phyloP scores from a whole-genome alignment of 2,888 invertebrate genomes.

The Clepsis dumicolana region DNA sequence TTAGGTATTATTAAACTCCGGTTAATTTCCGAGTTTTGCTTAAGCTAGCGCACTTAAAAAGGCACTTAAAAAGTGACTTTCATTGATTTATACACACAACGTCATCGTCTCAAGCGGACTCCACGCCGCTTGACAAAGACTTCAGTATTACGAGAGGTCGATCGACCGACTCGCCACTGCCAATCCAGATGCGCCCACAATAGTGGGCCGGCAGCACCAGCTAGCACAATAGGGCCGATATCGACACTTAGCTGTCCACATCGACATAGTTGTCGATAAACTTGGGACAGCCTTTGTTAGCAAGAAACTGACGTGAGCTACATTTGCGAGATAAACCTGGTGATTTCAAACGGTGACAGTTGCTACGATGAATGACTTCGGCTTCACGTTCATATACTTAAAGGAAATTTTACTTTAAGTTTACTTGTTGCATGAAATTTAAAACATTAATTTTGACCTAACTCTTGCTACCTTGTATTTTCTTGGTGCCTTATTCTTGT shows the following conservation, averaged over 20 bases:
- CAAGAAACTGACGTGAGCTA: constrained; percentile 44
- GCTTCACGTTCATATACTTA: background rate
- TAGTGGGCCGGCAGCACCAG: constrained; percentile 41
- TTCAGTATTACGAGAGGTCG: constrained; percentile 30
- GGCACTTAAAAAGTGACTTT: too few species aligned
- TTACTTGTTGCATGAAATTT: background rate
- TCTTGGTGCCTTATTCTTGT: too few species aligned
- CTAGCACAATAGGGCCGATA: constrained; percentile 50
- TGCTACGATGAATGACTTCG: constrained; percentile 19
- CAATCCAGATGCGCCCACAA: constrained; percentile 47
- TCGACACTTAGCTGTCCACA: constrained; percentile 30
- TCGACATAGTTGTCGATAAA: constrained; percentile 48
- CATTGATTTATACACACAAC: too few species aligned
- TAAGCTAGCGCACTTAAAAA: too few species aligned
- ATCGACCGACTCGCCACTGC: constrained; percentile 39
- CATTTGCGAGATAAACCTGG: constrained; percentile 43
- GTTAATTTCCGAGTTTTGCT: too few species aligned
- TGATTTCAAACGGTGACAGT: constrained; percentile 25
- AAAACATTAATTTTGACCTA: too few species aligned
- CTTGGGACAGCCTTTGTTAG: constrained; percentile 48
- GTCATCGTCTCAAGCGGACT: background rate
- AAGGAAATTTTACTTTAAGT: background rate
- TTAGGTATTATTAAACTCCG: too few species aligned
- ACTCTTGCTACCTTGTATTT: too few species aligned
- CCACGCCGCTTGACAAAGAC: background rate